Conservation (phyloP, 2,888 invertebrate species). For the Atethmia centrago region DNA sequence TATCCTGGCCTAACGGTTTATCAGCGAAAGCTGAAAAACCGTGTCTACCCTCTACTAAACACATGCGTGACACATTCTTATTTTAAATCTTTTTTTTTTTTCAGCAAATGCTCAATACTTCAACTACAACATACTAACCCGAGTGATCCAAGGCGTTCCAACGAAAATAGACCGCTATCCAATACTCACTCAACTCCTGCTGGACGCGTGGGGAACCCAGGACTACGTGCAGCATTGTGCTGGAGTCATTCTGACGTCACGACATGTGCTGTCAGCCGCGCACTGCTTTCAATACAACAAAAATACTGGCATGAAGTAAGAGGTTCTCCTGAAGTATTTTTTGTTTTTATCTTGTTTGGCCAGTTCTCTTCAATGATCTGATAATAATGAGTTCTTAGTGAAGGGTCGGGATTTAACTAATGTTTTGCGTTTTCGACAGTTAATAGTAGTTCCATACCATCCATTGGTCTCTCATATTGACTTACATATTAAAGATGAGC, state of each 20-base stretch:
- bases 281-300: slow-evolving; percentile 85
- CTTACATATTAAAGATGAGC: neutral
- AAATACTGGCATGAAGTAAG: slow-evolving; percentile 83
- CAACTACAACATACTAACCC: slow-evolving; percentile 64
- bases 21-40: neutral
- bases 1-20: no score
- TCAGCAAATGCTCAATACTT: slow-evolving; percentile 72
- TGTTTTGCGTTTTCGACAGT: no score
- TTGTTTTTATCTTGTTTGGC: no score
- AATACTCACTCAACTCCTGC: slow-evolving; percentile 81
- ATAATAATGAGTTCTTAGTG: neutral
- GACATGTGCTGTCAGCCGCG: slow-evolving; percentile 84
- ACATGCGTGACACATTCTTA: neutral
- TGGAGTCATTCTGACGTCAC: slow-evolving; percentile 83
- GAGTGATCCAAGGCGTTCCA: slow-evolving; percentile 83
- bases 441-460: no score
- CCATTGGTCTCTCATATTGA: neutral
- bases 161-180: slow-evolving; percentile 83
- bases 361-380: neutral
- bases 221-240: slow-evolving; percentile 85
- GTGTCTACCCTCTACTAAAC: neutral
- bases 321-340: neutral
- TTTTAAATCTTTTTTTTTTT: slow-evolving; percentile 50
- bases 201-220: slow-evolving; percentile 82
- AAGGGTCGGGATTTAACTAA: neutral